These are phyloP conservation scores for Characodon lateralis DNA, from an alignment of 2,797 vertebrate genomes.

Conservation along the genomic window DNA sequence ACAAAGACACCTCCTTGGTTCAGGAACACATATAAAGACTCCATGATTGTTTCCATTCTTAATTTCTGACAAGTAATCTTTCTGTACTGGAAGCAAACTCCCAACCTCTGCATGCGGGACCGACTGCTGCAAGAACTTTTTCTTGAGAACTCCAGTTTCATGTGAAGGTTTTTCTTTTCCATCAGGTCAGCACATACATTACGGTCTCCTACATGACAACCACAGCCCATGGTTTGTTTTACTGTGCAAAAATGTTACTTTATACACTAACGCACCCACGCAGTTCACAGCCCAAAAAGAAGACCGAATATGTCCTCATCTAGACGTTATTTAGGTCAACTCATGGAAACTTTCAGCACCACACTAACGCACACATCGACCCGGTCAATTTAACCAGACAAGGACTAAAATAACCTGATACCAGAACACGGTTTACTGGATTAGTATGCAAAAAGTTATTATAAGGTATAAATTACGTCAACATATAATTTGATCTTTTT, in stretches of 20 bases:
- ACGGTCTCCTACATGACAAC: constrained; percentile 42
- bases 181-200: constrained; percentile 35
- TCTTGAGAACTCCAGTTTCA: neutral
- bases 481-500: neutral
- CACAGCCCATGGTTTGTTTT: constrained; percentile 40
- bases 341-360: constrained; percentile 33
- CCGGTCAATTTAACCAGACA: constrained; percentile 31
- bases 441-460: neutral
- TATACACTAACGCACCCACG: neutral
- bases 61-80: constrained; percentile 25
- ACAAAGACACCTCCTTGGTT: neutral
- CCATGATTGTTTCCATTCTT: neutral
- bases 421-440: neutral
- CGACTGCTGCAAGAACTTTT: neutral
- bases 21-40: neutral
- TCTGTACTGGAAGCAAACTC: constrained; percentile 18
- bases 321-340: constrained; percentile 18
- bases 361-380: constrained; percentile 27
- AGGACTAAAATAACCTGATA: neutral
- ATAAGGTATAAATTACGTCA: neutral
- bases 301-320: constrained; percentile 11
- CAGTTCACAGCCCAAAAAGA: neutral
- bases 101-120: constrained; percentile 1
- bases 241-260: constrained; percentile 38
- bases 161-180: constrained; percentile 37